A percentile compares a stretch with the other conserved stretches of the same genome.
These are phyloP conservation scores for Machimus atricapillus DNA, from an alignment of 2,888 invertebrate species.

Conservation along the genomic window DNA sequence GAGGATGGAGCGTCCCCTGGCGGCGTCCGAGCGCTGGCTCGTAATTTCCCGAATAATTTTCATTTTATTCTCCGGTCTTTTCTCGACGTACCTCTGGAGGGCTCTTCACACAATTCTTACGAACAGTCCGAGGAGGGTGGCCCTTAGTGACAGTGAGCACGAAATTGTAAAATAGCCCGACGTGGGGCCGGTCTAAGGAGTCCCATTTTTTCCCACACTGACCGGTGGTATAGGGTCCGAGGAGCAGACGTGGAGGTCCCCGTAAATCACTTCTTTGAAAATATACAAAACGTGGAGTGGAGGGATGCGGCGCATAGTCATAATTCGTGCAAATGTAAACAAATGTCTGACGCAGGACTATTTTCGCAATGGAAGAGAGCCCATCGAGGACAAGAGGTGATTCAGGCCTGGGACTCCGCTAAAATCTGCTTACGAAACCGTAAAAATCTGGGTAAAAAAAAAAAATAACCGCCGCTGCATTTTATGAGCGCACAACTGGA, in stretches of 20 bases:
- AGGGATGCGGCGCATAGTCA: slow-evolving; percentile 1
- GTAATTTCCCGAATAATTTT: background rate
- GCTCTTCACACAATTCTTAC: background rate
- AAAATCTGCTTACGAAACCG: slow-evolving; percentile 37
- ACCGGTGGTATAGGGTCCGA: background rate
- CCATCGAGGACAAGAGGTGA: slow-evolving; percentile 36
- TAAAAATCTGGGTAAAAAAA: slow-evolving; percentile 27
- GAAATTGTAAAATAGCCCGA: background rate
- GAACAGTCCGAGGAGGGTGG: background rate
- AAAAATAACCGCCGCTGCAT: slow-evolving; percentile 24
- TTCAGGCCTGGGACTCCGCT: background rate
- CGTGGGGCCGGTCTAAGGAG: background rate
- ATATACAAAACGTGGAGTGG: slow-evolving; percentile 22
- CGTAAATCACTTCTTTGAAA: slow-evolving; percentile 33
- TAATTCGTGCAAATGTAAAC: slow-evolving; percentile 39
- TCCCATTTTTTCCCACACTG: background rate
- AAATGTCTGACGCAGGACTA: slow-evolving; percentile 33
- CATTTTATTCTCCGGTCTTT: background rate
- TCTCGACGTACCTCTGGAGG: background rate
- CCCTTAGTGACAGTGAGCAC: background rate
- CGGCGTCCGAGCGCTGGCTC: background rate
- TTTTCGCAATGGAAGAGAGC: slow-evolving; percentile 36
- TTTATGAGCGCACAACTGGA: slow-evolving; percentile 32
- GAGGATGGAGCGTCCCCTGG: background rate
- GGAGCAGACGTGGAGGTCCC: background rate